Evolutionary conservation across 1,140 invertebrate genomes (phyloP).

Genomic region (Fopius arisanus): DNA sequence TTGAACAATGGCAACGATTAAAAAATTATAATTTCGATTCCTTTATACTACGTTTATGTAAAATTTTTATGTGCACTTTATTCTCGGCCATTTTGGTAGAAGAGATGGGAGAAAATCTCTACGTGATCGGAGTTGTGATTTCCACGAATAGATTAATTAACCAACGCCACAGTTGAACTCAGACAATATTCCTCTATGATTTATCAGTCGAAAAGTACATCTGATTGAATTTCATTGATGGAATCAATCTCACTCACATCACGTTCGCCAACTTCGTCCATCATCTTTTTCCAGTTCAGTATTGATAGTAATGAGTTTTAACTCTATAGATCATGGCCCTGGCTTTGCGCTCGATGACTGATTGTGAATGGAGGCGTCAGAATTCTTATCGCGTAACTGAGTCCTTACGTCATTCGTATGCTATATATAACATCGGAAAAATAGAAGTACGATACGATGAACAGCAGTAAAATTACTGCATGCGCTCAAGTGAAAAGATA

Average conservation of each 20-base stretch:
- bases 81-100: too few relatives aligned
- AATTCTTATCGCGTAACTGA: slow-evolving; percentile 54
- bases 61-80: background rate
- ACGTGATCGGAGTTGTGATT: too few relatives aligned
- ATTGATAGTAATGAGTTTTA: background rate
- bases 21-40: slow-evolving; percentile 1
- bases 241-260: background rate
- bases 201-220: background rate
- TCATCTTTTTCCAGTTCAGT: background rate
- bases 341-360: slow-evolving; percentile 28
- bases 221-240: background rate
- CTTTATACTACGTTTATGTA: background rate
- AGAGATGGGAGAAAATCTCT: too few relatives aligned
- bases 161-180: too few relatives aligned
- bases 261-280: background rate
- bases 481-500: too few relatives aligned
- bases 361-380: slow-evolving; percentile 55
- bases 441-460: slow-evolving; percentile 34
- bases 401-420: slow-evolving; percentile 49
- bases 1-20: background rate
- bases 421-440: slow-evolving; percentile 32
- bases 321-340: background rate
- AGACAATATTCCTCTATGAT: background rate
- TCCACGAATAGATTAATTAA: too few relatives aligned
- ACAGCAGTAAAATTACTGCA: too few relatives aligned